A percentile compares a stretch with the other conserved stretches of the same genome.
phyloP scores from a whole-genome alignment of 2,888 invertebrate species.

The Mythimna impura region DNA sequence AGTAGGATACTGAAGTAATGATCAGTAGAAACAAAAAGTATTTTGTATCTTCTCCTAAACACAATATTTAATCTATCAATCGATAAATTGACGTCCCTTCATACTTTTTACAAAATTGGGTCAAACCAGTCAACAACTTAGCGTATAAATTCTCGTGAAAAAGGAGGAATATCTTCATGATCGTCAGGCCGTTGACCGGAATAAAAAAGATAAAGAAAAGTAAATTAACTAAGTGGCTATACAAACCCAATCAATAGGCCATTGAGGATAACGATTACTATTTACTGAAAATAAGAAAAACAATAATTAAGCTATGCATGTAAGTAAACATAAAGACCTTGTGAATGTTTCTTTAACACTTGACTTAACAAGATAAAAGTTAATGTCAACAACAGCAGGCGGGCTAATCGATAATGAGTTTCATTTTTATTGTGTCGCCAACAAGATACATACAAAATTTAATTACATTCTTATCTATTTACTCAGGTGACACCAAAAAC shows the following conservation, averaged over 20 bases:
- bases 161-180: constrained; percentile 27
- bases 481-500: constrained; percentile 18
- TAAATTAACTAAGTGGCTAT: constrained; percentile 39
- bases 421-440: constrained; percentile 10
- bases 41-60: not conserved
- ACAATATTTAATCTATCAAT: constrained; percentile 23
- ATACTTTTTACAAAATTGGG: constrained; percentile 33
- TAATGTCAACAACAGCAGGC: constrained; percentile 29
- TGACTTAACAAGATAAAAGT: constrained; percentile 42
- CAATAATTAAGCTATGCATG: constrained; percentile 16
- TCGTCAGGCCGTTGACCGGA: constrained; percentile 21
- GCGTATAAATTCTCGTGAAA: constrained; percentile 33
- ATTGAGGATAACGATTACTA: constrained; percentile 29
- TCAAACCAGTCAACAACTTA: constrained; percentile 21
- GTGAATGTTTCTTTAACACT: constrained; percentile 45
- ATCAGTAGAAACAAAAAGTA: not conserved
- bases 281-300: constrained; percentile 28
- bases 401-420: not conserved
- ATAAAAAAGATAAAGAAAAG: constrained; percentile 43
- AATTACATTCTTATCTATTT: not conserved
- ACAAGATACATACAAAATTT: not conserved
- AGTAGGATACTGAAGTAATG: not conserved
- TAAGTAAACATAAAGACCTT: constrained; percentile 25
- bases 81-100: constrained; percentile 21
- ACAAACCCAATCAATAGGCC: constrained; percentile 35